phyloP scores from a whole-genome alignment of 2,797 vertebrate species.

The Aphelocoma californica region DNA sequence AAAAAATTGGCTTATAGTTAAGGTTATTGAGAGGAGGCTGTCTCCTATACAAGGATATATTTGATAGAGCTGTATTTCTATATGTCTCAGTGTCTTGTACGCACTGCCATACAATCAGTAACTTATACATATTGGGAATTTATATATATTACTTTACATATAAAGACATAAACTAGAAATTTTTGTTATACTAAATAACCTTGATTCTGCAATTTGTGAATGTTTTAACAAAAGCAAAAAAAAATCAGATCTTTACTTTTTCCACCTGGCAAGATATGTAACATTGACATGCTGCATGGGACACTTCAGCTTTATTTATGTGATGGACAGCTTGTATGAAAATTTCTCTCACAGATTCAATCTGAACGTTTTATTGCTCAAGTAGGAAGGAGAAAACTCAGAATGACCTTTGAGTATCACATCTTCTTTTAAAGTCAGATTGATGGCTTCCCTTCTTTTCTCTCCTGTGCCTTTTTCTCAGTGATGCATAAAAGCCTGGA shows the following conservation, averaged over 20 bases:
- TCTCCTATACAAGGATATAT: not conserved
- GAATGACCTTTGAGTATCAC: not conserved
- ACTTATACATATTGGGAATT: not conserved
- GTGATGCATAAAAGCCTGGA: conserved; percentile 22
- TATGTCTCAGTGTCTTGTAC: not conserved
- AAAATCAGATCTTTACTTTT: not conserved
- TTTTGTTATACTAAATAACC: not conserved
- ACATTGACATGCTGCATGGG: not conserved
- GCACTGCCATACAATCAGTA: not conserved
- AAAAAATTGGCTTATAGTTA: not conserved
- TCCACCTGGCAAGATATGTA: not conserved
- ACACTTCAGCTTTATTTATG: not conserved
- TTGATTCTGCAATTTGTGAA: not conserved
- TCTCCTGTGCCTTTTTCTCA: conserved; percentile 28
- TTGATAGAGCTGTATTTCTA: not conserved
- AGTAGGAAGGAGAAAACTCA: not conserved
- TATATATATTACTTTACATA: not conserved
- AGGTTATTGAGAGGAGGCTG: not conserved
- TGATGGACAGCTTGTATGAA: not conserved
- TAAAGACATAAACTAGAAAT: not conserved
- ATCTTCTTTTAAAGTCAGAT: conserved; percentile 19
- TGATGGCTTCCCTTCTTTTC: not conserved
- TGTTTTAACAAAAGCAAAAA: too few species aligned
- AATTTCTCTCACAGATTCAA: not conserved
- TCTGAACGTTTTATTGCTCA: not conserved